Evolutionary conservation across 2,113 vertebrate species (phyloP), one percentile per base, ranked within the genome.

Genomic region (Spheniscus mendiculus): DNA sequence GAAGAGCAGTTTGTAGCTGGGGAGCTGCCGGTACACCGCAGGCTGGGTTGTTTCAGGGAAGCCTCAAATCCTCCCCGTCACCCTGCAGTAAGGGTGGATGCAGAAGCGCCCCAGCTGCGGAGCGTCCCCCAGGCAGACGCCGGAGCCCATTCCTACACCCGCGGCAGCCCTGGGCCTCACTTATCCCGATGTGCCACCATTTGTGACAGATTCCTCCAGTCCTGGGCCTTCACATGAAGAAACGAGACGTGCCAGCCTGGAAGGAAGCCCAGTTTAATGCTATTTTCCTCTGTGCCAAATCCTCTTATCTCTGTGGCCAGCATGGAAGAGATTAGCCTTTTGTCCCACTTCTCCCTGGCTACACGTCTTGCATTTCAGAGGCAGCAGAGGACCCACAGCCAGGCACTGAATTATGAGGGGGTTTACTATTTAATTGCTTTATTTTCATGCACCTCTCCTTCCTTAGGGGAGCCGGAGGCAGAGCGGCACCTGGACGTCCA

Each of bases 261-360:
- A 76, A 49, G 53, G 36, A 36, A 91, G 95, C 88, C 90, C 80
- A 55, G 52, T 66, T 77, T 26, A 52, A 88, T 44, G 79, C 90
- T 92, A 0, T 69, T 91, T 85, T 87, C 6, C 77, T 62, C 55
- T 0, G 1, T 79, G 90, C 88, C 90, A 96, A 96, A 95, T 86
- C 96, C 95, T 96, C 93, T 96, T 94, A 96, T 94, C 92, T 85
- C 44, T 2, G 0, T 9, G 82, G 90, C 70, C 95, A 95, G 94
- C 92, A 59, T 0, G 73, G 94, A 27, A 52, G 42, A 49, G 85
- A 92, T 85, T 7, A 90, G 90, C 79, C 79, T 88, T 63, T 76
- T 88, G 96, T 83, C 90, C 90, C 88, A 49, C 72, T 80, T 95
- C 88, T 78, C 61, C 85, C 88, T 38, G 78, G 66, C 65, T 61